A percentile compares a stretch with the other conserved stretches of the same genome.
Conservation (phyloP, 2,797 vertebrate genomes). For the Cygnus olor region DNA sequence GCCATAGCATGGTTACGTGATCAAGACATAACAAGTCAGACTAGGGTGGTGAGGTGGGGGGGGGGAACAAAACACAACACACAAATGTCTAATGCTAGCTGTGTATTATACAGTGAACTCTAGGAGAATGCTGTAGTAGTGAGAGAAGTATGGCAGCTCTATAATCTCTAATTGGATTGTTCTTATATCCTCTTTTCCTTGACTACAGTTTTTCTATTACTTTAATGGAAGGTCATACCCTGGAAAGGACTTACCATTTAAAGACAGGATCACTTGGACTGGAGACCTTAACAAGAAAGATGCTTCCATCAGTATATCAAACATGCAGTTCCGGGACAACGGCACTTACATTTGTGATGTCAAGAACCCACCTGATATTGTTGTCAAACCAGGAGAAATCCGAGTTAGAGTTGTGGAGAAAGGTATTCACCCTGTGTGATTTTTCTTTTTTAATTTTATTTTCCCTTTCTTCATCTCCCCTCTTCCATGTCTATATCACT, state of each 20-base stretch:
- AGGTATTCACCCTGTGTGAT: constrained; percentile 78
- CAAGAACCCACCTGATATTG: constrained; percentile 91
- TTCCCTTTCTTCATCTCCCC: rapidly evolving
- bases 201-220: constrained; percentile 88
- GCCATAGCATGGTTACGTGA: background rate
- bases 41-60: background rate
- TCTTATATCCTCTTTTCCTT: constrained; percentile 35
- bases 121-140: background rate
- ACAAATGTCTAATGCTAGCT: background rate
- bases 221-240: constrained; percentile 79
- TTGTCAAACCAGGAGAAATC: constrained; percentile 81
- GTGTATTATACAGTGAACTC: background rate
- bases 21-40: background rate
- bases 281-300: constrained; percentile 94
- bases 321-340: constrained; percentile 91
- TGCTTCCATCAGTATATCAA: constrained; percentile 88
- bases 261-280: constrained; percentile 86
- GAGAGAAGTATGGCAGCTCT: background rate
- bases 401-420: constrained; percentile 89
- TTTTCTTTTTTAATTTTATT: background rate
- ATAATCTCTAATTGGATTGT: constrained; percentile 1
- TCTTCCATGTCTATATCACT: background rate
- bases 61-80: background rate
- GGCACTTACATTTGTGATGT: constrained; percentile 92
- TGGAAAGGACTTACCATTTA: constrained; percentile 79